phyloP scores from a whole-genome alignment of 2,888 invertebrate genomes.

The Ligdia adustata region DNA sequence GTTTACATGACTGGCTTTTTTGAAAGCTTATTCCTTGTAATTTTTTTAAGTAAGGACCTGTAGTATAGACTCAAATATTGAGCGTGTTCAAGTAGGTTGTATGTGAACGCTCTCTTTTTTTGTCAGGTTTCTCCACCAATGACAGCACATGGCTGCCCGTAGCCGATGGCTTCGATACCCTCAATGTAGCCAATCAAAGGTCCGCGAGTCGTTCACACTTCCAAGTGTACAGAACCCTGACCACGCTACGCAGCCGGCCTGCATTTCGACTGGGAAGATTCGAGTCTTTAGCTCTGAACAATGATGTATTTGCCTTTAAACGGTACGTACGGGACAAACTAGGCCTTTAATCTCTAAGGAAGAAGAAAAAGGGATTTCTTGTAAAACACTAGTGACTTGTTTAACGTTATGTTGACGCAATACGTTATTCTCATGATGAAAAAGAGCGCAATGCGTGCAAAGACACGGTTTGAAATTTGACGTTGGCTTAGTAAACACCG shows the following conservation, averaged over 20 bases:
- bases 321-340: constrained; percentile 73
- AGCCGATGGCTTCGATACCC: constrained; percentile 80
- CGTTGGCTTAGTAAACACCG: no score
- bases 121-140: constrained; percentile 83
- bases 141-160: constrained; percentile 87
- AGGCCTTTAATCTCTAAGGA: no score
- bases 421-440: no score
- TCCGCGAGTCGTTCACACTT: constrained; percentile 79
- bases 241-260: constrained; percentile 78
- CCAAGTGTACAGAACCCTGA: constrained; percentile 77
- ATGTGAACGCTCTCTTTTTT: background rate
- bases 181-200: constrained; percentile 84
- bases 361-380: no score
- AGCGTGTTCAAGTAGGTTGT: background rate
- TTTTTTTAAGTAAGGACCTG: no score
- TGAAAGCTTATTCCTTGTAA: no score
- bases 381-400: no score
- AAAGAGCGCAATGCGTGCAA: no score
- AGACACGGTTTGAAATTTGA: no score
- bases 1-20: no score
- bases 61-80: no score
- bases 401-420: no score
- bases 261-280: constrained; percentile 81
- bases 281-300: constrained; percentile 74
- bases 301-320: constrained; percentile 82